phyloP scores from a whole-genome alignment of 1,140 invertebrate genomes.

The Lerema accius region DNA sequence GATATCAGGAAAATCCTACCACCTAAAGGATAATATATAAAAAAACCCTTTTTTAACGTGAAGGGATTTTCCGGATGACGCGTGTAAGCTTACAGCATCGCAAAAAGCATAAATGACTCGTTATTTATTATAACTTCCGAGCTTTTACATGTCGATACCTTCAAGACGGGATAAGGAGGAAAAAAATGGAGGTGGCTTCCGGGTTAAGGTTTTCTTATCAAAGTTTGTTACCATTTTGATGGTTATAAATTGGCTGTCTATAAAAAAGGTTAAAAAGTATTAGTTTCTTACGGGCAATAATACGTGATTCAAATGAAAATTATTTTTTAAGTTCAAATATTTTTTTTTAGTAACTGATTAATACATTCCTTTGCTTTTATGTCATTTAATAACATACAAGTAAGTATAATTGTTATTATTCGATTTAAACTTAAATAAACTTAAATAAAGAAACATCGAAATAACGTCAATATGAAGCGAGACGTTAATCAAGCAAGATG shows the following conservation, averaged over 20 bases:
- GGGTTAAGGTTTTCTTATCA: conserved; percentile 4
- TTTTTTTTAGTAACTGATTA: too few relatives aligned
- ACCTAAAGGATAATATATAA: conserved; percentile 4
- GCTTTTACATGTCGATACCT: neutral
- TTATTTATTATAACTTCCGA: conserved; percentile 27
- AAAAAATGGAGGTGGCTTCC: conserved; percentile 7
- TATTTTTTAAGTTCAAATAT: too few relatives aligned
- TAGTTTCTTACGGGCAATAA: too few relatives aligned
- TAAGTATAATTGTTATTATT: too few relatives aligned
- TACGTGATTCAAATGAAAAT: too few relatives aligned
- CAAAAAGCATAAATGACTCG: conserved; percentile 21
- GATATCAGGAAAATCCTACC: conserved; percentile 2
- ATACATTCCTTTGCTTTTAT: too few relatives aligned
- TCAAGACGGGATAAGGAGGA: conserved; percentile 13
- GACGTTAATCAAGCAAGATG: conserved; percentile 16
- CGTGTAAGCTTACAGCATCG: neutral
- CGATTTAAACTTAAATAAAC: too few relatives aligned
- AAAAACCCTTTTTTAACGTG: neutral
- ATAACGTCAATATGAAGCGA: neutral
- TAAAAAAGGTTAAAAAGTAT: too few relatives aligned
- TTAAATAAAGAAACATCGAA: neutral
- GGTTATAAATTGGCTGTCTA: too few relatives aligned
- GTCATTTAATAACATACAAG: too few relatives aligned
- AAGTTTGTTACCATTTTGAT: too few relatives aligned
- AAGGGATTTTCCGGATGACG: conserved; percentile 27